Conservation (phyloP, 2,888 invertebrate genomes). For the Lamproptera curius region DNA sequence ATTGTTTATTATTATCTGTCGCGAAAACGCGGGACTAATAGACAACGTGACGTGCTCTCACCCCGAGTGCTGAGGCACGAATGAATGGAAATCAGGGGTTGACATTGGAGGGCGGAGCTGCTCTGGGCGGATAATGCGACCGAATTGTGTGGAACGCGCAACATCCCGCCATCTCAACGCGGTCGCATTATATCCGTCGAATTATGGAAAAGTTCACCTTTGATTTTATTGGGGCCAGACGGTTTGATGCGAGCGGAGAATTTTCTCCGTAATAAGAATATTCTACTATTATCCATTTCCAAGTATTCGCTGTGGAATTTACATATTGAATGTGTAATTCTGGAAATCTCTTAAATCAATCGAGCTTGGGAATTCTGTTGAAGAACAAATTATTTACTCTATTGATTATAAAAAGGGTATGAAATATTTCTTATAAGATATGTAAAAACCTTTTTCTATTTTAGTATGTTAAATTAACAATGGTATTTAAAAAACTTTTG, state of each 20-base stretch:
- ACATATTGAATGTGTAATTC: too few relatives aligned
- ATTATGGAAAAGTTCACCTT: slow-evolving; percentile 44
- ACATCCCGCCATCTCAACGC: slow-evolving; percentile 9
- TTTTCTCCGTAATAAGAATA: background rate
- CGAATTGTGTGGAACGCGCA: slow-evolving; percentile 33
- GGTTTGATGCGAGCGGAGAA: background rate
- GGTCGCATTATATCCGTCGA: slow-evolving; percentile 17
- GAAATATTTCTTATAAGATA: too few relatives aligned
- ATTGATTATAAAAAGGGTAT: too few relatives aligned
- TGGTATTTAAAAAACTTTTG: background rate
- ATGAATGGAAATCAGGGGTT: slow-evolving; percentile 67
- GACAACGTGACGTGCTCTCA: slow-evolving; percentile 31
- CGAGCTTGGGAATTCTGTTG: too few relatives aligned
- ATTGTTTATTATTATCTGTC: slow-evolving; percentile 52
- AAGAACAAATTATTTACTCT: too few relatives aligned
- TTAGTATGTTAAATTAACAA: too few relatives aligned
- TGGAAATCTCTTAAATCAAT: too few relatives aligned
- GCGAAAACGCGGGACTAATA: slow-evolving; percentile 34
- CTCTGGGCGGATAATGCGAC: slow-evolving; percentile 37
- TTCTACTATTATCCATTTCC: background rate
- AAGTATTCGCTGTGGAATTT: too few relatives aligned
- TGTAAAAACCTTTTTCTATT: too few relatives aligned
- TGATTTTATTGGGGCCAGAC: slow-evolving; percentile 33
- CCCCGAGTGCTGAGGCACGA: slow-evolving; percentile 43
- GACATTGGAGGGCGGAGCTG: slow-evolving; percentile 60